These are phyloP conservation scores for Poeciliopsis paucimaculata DNA, from an alignment of 2,797 vertebrate species.

Conservation along the genomic window DNA sequence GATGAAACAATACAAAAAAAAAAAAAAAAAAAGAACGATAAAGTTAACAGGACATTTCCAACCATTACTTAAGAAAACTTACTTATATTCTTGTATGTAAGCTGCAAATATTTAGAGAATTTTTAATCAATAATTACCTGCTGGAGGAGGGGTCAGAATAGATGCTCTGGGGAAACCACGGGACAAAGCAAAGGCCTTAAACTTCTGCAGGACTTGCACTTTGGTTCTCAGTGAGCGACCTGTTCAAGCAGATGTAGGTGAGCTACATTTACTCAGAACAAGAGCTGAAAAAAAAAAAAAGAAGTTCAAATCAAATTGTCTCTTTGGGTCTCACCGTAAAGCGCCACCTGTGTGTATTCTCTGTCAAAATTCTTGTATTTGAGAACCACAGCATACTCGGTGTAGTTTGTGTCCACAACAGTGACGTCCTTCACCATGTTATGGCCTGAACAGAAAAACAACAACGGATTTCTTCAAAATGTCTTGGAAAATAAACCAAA, in stretches of 20 bases:
- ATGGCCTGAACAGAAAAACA: constrained; percentile 67
- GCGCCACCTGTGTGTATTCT: constrained; percentile 82
- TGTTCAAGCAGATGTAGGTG: constrained; percentile 35
- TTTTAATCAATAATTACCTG: constrained; percentile 56
- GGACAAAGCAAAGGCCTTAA: constrained; percentile 69
- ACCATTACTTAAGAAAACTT: background rate
- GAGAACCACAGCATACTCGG: constrained; percentile 80
- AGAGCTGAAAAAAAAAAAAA: background rate
- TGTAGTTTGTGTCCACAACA: constrained; percentile 84
- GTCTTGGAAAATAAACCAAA: background rate
- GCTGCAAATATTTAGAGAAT: background rate
- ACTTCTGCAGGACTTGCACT: constrained; percentile 70
- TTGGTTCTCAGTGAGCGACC: constrained; percentile 70
- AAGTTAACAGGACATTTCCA: background rate
- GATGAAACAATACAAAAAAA: constrained; percentile 22
- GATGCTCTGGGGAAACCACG: constrained; percentile 75
- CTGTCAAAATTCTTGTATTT: constrained; percentile 81
- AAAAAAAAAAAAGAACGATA: background rate
- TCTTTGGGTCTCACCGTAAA: constrained; percentile 75
- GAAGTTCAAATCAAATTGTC: background rate
- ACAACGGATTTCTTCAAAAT: background rate
- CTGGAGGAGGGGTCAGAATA: constrained; percentile 74
- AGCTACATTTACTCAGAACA: background rate
- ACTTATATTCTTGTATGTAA: background rate
- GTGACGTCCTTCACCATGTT: constrained; percentile 82